phyloP scores from a whole-genome alignment of 2,888 invertebrate genomes.

The Phyllotreta striolata region DNA sequence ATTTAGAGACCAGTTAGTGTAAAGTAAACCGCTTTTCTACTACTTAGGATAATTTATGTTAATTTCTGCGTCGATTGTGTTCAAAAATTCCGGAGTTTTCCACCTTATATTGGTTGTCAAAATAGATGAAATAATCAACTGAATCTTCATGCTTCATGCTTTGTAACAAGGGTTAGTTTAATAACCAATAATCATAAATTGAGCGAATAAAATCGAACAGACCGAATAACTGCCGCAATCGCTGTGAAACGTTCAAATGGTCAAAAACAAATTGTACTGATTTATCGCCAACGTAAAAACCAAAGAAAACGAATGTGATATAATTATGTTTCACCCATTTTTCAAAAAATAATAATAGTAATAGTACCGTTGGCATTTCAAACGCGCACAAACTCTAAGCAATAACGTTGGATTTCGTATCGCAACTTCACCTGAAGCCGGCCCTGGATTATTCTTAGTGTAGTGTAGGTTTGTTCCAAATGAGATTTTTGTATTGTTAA shows the following conservation, averaged over 20 bases:
- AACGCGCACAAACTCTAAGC: constrained; percentile 18
- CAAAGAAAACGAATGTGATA: constrained; percentile 26
- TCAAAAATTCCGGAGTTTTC: too few relatives aligned
- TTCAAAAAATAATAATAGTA: neutral
- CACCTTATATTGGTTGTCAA: too few relatives aligned
- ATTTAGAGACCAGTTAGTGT: too few relatives aligned
- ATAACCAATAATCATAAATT: neutral
- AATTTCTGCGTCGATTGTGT: too few relatives aligned
- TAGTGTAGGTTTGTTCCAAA: too few relatives aligned
- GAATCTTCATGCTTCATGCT: too few relatives aligned
- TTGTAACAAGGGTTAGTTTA: neutral
- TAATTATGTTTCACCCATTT: constrained; percentile 16
- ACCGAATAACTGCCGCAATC: neutral
- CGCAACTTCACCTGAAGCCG: too few relatives aligned
- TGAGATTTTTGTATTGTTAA: too few relatives aligned
- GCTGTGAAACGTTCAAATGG: constrained; percentile 35
- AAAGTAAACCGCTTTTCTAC: too few relatives aligned
- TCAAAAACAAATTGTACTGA: constrained; percentile 37
- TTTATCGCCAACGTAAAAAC: constrained; percentile 36
- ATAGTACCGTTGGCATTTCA: constrained; percentile 15
- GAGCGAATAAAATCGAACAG: neutral
- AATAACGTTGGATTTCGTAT: constrained; percentile 2
- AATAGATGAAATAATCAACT: too few relatives aligned
- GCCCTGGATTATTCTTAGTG: too few relatives aligned
- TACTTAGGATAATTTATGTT: too few relatives aligned